Evolutionary conservation across 1,140 invertebrate species (phyloP), one percentile per base, ranked within the genome.

Genomic region (Rhyzopertha dominica): DNA sequence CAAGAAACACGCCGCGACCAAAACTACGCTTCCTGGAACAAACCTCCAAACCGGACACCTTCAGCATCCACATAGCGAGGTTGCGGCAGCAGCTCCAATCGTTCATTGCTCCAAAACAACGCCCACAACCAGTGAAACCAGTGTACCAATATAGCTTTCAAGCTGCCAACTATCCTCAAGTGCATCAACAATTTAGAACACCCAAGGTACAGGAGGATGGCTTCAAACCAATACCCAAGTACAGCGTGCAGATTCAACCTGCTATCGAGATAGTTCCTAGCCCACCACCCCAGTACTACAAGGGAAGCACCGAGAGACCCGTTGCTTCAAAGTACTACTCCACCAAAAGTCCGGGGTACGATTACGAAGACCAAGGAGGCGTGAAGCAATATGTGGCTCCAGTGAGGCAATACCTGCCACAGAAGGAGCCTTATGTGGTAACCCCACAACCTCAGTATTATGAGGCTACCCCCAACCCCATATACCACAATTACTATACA

Each of bases 401-500:
- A n/a, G n/a, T n/a, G n/a, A n/a, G n/a, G n/a, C n/a, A n/a, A n/a
- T n/a, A n/a, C n/a, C n/a, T n/a, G n/a, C n/a, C n/a, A n/a, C n/a
- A n/a, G n/a, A n/a, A 0, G 28, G 32, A 18, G 10, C 39, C 5
- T 26, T 18, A 10, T 31, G 26, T 2, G 39, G 32, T 9, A 42
- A 42, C 9, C 39, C 39, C 5, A n/a, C 52, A 67, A 38, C 63
- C 64, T 7, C 19, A 35, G 26, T 52, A 49, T 5, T 59, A 43
- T 34, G 67, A 69, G 18, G 77, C 73, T 0, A 82, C 80, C 0
- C 70, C 74, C 0, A 81, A 78, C 54, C 79, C 82, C 3, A 62
- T 77, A 18, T 77, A 78, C 37, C 73, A 80, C 45, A 75, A 74
- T 1, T 84, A 80, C 51, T 84, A 82, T 57, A 84, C 82, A 0